These are phyloP conservation scores for Dicaeum eximium DNA, from an alignment of 2,113 vertebrate species.

Conservation along the genomic window DNA sequence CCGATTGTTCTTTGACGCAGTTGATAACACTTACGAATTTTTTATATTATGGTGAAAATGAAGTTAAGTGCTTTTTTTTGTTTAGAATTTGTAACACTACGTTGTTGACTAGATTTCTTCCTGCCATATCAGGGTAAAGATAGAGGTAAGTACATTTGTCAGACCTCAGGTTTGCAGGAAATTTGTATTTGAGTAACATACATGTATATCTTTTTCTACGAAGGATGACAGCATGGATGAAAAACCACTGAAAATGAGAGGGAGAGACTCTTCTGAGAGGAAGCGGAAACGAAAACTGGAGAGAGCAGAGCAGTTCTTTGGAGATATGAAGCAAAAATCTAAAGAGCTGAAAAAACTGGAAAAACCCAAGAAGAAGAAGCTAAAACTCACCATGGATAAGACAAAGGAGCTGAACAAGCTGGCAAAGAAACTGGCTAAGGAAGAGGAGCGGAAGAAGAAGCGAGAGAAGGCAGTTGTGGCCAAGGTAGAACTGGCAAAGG, in stretches of 20 bases:
- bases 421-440: conserved; percentile 92
- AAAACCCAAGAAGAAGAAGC: conserved; percentile 96
- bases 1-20: not conserved
- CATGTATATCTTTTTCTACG: conserved; percentile 4
- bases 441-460: conserved; percentile 94
- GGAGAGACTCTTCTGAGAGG: conserved; percentile 89
- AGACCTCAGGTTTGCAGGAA: not conserved
- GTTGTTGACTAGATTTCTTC: not conserved
- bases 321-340: conserved; percentile 80
- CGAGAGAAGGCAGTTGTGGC: conserved; percentile 87
- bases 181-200: not conserved
- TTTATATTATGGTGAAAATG: not conserved
- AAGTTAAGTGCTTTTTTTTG: not conserved
- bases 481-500: conserved; percentile 86
- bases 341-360: conserved; percentile 90
- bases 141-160: not conserved
- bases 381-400: conserved; percentile 91
- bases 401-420: conserved; percentile 93
- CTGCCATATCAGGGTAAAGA: not conserved
- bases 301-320: conserved; percentile 85
- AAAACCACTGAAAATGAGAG: conserved; percentile 88
- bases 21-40: not conserved
- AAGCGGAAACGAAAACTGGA: conserved; percentile 92
- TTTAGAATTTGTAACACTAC: not conserved
- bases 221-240: conserved; percentile 90